Evolutionary conservation across 2,888 invertebrate species (phyloP), one percentile per base, ranked within the genome.

Genomic region (Eupeodes latifasciatus): DNA sequence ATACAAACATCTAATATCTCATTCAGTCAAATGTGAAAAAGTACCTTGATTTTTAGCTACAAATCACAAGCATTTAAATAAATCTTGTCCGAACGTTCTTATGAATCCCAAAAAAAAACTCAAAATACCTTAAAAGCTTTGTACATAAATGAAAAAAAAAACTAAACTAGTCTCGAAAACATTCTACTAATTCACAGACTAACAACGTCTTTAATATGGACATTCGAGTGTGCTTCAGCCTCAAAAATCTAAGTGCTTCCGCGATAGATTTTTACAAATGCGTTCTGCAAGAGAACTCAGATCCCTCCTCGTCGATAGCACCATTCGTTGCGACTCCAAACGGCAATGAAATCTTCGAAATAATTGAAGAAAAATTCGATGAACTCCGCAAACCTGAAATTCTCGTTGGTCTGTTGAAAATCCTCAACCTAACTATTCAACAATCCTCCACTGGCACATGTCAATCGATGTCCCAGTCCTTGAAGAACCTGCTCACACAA

Each of bases 221-320:
- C 7, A 36, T 34, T 5, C 82, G 78, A 51, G 2, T 51, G 1
- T 51, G 49, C 5, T 27, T 76, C 6, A 59, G 47, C 34, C 59
- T 87, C 0, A 66, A 49, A 12, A 40, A 69, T 11, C 49, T 87
- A 0, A 84, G 44, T n/a, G 12, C 40, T 0, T 55, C 76, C 1
- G 49, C 64, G 1, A 53, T 84, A 47, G 53, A 61, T n/a, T 81
- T 87, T n/a, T 84, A 84, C 55, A 51, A 80, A 34, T 80, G 71
- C 53, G 16, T 80, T 12, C 27, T 87, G 0, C 53, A 71, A 11
- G 80, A 80, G 11, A n/a, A 34, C 4, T 72, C 47, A 0, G 12
- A 80, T 27, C 1, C 57, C 7, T 14, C 36, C 44, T 71, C 78
- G 6, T 10, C 34, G 10, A 51, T 44, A 10, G 47, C 55, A 34